These are phyloP conservation scores for Drosophila gunungcola DNA, from an alignment of 1,140 invertebrate genomes.

Conservation along the genomic window DNA sequence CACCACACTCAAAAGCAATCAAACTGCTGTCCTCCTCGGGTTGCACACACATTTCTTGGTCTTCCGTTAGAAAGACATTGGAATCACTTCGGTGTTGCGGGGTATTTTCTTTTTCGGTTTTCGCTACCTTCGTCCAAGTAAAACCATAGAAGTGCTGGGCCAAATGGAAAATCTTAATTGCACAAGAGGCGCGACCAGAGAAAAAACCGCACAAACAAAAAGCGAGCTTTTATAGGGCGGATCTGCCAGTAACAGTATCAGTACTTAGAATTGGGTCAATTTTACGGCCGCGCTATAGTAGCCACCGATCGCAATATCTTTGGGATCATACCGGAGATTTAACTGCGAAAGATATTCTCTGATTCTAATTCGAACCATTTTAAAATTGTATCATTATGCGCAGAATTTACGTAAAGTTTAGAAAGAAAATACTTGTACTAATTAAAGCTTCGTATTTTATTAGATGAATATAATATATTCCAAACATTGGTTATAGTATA, in stretches of 20 bases:
- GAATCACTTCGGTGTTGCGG: slow-evolving; percentile 33
- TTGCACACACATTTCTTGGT: slow-evolving; percentile 75
- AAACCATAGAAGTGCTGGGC: slow-evolving; percentile 71
- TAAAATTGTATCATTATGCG: too few species aligned
- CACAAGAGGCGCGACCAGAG: slow-evolving; percentile 41
- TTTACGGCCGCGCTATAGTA: not conserved
- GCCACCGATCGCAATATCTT: slow-evolving; percentile 2
- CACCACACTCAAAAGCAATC: slow-evolving; percentile 41
- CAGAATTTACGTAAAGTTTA: too few species aligned
- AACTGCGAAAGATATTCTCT: too few species aligned
- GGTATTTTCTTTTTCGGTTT: slow-evolving; percentile 31
- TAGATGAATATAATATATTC: too few species aligned
- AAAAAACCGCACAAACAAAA: slow-evolving; percentile 7
- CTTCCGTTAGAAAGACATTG: slow-evolving; percentile 83
- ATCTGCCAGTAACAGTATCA: slow-evolving; percentile 9
- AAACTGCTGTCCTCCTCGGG: slow-evolving; percentile 59
- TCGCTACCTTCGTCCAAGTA: slow-evolving; percentile 48
- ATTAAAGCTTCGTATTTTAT: too few species aligned
- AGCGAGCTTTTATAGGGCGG: slow-evolving; percentile 7
- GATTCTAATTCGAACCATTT: too few species aligned
- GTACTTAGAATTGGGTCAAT: slow-evolving; percentile 8
- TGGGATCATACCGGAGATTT: too few species aligned
- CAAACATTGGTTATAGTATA: too few species aligned
- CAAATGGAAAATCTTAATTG: slow-evolving; percentile 64
- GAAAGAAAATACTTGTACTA: too few species aligned